phyloP scores from a whole-genome alignment of 2,113 vertebrate genomes.

The Rhea americana region DNA sequence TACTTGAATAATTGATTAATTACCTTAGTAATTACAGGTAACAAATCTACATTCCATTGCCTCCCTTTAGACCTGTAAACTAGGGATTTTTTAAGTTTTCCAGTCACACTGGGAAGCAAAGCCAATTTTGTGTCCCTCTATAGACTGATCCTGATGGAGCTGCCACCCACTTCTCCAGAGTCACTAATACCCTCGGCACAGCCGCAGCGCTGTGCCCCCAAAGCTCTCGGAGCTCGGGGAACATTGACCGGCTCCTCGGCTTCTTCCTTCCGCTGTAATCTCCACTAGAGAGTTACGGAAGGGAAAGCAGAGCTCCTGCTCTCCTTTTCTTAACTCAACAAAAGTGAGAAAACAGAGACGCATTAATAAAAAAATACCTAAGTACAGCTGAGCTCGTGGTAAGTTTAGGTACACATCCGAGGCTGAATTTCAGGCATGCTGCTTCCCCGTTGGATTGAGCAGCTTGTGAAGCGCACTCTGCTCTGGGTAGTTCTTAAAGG shows the following conservation, averaged over 20 bases:
- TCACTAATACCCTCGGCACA: fast-evolving
- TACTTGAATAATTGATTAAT: constrained; percentile 6
- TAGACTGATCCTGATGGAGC: neutral
- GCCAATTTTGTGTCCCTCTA: neutral
- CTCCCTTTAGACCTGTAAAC: neutral
- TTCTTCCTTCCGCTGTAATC: neutral
- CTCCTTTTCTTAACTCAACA: neutral
- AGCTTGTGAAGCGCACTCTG: neutral
- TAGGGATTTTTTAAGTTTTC: neutral
- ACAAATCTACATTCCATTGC: neutral
- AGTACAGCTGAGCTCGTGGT: neutral
- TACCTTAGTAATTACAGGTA: constrained; percentile 5
- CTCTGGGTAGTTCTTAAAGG: neutral
- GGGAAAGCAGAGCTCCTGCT: neutral
- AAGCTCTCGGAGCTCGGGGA: neutral
- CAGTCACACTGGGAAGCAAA: neutral
- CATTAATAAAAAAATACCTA: neutral
- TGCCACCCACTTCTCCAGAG: neutral
- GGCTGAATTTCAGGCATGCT: neutral
- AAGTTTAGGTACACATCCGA: neutral
- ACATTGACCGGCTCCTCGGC: neutral
- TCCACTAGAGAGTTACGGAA: fast-evolving
- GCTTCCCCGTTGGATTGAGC: fast-evolving
- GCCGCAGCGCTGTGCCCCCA: fast-evolving
- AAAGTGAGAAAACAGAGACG: neutral